phyloP scores from a whole-genome alignment of 2,797 vertebrate species.

The Chrosomus eos region DNA sequence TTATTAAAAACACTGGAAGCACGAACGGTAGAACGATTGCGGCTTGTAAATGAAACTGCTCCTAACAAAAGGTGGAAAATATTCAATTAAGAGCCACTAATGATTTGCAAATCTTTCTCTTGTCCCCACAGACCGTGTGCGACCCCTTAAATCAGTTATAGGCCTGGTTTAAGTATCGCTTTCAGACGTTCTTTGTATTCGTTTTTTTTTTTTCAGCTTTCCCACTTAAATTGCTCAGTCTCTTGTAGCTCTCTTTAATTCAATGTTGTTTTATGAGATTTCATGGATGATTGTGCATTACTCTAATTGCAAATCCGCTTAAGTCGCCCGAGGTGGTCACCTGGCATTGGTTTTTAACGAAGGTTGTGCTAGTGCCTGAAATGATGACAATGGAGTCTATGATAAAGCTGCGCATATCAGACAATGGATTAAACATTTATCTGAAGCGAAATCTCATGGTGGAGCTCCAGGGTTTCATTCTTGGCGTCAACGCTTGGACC shows the following conservation, averaged over 20 bases:
- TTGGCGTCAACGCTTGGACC: neutral
- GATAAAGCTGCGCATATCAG: conserved; percentile 6
- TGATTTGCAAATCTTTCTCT: conserved; percentile 56
- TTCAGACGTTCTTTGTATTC: conserved; percentile 33
- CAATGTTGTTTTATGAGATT: conserved; percentile 50
- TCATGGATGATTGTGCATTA: conserved; percentile 58
- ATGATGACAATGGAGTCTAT: neutral
- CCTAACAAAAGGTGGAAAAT: conserved; percentile 56
- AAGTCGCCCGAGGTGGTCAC: conserved; percentile 34
- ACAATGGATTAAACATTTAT: conserved; percentile 31
- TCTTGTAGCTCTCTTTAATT: conserved; percentile 59
- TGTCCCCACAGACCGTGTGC: conserved; percentile 31
- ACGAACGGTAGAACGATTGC: conserved; percentile 15
- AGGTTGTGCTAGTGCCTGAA: neutral
- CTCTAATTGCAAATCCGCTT: conserved; percentile 57
- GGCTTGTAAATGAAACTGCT: conserved; percentile 46
- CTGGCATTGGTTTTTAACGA: conserved; percentile 26
- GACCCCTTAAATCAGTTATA: conserved; percentile 51
- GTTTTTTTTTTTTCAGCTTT: neutral
- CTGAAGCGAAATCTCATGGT: conserved; percentile 15
- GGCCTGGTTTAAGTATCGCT: conserved; percentile 44
- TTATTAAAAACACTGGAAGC: conserved; percentile 30
- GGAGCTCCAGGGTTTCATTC: neutral
- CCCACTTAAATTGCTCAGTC: conserved; percentile 51
- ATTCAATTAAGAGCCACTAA: conserved; percentile 58